Percentiles rank a stretch among this genome's conserved stretches.
phyloP scores from a whole-genome alignment of 2,113 vertebrate genomes.

The Accipiter cooperii region DNA sequence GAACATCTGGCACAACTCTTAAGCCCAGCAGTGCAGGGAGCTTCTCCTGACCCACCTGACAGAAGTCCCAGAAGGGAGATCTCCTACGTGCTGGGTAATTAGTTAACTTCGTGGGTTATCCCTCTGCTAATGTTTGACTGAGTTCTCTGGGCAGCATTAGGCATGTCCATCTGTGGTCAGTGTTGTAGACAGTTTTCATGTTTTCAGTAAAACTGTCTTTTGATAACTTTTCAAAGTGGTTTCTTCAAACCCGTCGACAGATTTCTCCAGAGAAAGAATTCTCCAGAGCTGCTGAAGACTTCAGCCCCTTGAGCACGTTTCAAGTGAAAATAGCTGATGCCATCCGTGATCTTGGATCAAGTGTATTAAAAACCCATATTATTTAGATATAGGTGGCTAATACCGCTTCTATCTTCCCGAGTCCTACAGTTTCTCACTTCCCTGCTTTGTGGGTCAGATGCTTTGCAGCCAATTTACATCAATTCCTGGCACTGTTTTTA shows the following conservation, averaged over 20 bases:
- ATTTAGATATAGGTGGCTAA: background rate
- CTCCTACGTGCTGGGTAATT: background rate
- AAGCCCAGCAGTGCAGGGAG: background rate
- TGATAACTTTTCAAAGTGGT: too few species aligned
- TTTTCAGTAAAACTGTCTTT: too few species aligned
- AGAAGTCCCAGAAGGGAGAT: background rate
- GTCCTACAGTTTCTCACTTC: slow-evolving; percentile 50
- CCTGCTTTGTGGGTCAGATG: slow-evolving; percentile 34
- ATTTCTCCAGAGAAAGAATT: background rate
- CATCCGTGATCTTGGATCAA: background rate
- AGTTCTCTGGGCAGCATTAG: background rate
- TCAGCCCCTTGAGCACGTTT: background rate
- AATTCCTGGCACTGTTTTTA: slow-evolving; percentile 63
- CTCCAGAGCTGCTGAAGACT: background rate
- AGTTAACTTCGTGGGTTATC: background rate
- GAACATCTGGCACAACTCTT: background rate
- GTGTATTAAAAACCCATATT: rapidly evolving
- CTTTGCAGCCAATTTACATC: slow-evolving; percentile 40
- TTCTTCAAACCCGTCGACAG: background rate
- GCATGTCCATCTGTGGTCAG: rapidly evolving
- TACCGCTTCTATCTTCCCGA: background rate
- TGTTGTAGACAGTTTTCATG: background rate
- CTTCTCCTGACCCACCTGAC: background rate
- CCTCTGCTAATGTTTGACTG: rapidly evolving
- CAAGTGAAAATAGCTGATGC: background rate